These are phyloP conservation scores for Siniperca undulata DNA, from an alignment of 2,797 vertebrate species.

Conservation along the genomic window DNA sequence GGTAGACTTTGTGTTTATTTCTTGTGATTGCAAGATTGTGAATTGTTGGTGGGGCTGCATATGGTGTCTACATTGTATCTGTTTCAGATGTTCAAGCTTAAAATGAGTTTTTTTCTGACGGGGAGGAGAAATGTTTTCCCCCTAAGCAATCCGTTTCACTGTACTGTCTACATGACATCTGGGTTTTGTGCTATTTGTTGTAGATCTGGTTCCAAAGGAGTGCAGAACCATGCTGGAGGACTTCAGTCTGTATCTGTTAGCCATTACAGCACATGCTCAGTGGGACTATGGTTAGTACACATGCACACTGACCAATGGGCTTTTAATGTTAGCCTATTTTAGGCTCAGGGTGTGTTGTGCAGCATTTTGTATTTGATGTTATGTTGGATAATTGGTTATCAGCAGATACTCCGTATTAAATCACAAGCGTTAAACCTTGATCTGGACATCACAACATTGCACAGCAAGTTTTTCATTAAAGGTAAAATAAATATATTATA, in stretches of 20 bases:
- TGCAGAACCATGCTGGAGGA: constrained; percentile 75
- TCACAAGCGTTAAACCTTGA: background rate
- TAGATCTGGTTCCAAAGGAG: constrained; percentile 77
- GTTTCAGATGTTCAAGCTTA: background rate
- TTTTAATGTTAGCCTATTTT: background rate
- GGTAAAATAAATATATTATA: too few species aligned
- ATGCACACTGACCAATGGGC: background rate
- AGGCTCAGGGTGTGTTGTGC: too few species aligned
- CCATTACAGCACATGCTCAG: constrained; percentile 77
- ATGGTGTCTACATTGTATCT: background rate
- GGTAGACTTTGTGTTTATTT: background rate
- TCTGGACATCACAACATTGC: background rate
- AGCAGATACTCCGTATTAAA: background rate
- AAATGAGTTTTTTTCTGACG: background rate
- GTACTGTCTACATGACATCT: background rate
- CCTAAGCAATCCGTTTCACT: background rate
- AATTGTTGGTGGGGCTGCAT: background rate
- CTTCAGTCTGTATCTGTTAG: constrained; percentile 69
- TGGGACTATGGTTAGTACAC: constrained; percentile 84
- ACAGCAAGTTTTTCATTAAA: background rate
- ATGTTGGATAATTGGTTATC: background rate
- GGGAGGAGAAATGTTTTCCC: background rate
- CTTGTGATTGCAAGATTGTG: background rate
- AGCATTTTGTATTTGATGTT: background rate
- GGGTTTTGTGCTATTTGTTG: constrained; percentile 39